Evolutionary conservation across 2,797 vertebrate genomes (phyloP).

Genomic region (Petrocephalus schoutedeni): DNA sequence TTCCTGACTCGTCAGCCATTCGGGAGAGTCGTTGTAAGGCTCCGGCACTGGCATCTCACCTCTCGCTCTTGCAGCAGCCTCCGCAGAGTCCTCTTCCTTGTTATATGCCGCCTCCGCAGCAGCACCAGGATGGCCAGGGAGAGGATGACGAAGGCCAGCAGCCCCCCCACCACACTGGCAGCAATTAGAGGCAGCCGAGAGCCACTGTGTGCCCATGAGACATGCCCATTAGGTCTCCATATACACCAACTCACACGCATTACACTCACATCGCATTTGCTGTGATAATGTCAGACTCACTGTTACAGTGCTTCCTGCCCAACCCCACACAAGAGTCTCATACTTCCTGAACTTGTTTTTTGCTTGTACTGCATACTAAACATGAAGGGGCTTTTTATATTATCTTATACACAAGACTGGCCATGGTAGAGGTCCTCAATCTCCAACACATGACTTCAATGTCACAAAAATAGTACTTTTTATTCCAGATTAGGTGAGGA

Average conservation of each 20-base stretch:
- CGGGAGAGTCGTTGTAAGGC: neutral
- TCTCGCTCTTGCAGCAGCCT: slow-evolving; percentile 88
- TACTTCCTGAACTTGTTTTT: neutral
- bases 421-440: neutral
- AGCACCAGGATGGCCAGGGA: slow-evolving; percentile 74
- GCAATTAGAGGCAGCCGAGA: slow-evolving; percentile 76
- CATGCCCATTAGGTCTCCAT: neutral
- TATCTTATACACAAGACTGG: neutral
- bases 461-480: neutral
- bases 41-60: slow-evolving; percentile 55
- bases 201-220: slow-evolving; percentile 43
- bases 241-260: neutral
- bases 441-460: neutral
- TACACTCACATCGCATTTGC: neutral
- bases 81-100: slow-evolving; percentile 85
- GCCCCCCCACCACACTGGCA: slow-evolving; percentile 78
- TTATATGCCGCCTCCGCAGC: slow-evolving; percentile 81
- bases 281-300: neutral
- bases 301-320: neutral
- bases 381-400: neutral
- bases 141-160: slow-evolving; percentile 74
- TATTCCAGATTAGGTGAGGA: neutral
- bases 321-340: neutral
- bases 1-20: neutral
- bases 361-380: neutral